These are phyloP conservation scores for Gryllus longicercus DNA, from an alignment of 2,888 invertebrate genomes.

Conservation along the genomic window DNA sequence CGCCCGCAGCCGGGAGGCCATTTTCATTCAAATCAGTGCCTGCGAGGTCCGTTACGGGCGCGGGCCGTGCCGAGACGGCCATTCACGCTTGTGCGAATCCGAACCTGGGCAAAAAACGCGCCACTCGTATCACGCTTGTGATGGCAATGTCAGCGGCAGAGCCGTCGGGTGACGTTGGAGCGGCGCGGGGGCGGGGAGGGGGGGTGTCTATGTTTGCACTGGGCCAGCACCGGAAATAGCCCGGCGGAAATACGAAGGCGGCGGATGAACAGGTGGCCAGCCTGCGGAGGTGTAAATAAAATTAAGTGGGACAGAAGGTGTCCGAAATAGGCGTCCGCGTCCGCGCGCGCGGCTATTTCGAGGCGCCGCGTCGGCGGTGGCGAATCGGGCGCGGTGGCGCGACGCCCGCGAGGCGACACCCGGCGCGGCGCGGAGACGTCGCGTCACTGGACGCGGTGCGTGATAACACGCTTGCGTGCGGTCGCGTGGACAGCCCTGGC, in stretches of 20 bases:
- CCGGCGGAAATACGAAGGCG: not conserved
- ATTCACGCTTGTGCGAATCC: no score
- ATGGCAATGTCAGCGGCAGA: no score
- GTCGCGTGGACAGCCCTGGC: no score
- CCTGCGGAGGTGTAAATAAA: constrained; percentile 17
- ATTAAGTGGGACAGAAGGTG: not conserved
- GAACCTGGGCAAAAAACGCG: no score
- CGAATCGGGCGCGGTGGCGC: not conserved
- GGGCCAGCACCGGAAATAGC: not conserved
- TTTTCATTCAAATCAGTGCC: not conserved
- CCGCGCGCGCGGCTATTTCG: not conserved
- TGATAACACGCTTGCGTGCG: no score
- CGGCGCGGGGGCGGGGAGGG: no score
- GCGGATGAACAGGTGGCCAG: not conserved
- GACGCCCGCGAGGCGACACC: not conserved
- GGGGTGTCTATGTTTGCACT: not conserved
- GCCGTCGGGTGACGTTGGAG: no score
- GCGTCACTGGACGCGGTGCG: no score
- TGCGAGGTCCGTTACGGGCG: no score
- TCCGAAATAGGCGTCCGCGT: not conserved
- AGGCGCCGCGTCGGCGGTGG: not conserved
- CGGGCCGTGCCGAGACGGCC: no score
- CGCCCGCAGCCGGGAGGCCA: not conserved
- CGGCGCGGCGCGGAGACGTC: no score
- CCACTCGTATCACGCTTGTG: no score